These are phyloP conservation scores for Poecile atricapillus DNA, from an alignment of 2,113 vertebrate species.

Conservation along the genomic window DNA sequence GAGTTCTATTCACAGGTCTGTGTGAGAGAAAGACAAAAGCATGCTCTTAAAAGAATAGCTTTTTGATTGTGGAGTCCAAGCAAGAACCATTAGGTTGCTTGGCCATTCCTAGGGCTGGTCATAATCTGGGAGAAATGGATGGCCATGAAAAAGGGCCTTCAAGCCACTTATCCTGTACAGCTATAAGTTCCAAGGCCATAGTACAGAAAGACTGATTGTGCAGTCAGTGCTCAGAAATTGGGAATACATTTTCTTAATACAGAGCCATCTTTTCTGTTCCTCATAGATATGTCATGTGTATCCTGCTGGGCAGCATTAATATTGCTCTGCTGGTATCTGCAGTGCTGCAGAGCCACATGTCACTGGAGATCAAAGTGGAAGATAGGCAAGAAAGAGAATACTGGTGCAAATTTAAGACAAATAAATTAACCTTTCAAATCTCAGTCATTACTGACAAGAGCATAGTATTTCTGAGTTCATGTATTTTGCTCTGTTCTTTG, in stretches of 20 bases:
- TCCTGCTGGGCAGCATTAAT: not conserved
- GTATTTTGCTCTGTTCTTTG: not conserved
- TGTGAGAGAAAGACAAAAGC: not conserved
- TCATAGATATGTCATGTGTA: accelerated
- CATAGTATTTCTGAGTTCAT: accelerated
- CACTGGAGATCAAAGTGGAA: not conserved
- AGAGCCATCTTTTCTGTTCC: not conserved
- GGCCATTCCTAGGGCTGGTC: not conserved
- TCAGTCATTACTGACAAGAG: not conserved
- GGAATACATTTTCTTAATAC: not conserved
- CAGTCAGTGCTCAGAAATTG: not conserved
- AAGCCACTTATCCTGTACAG: not conserved
- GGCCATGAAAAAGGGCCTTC: not conserved
- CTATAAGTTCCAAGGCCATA: not conserved
- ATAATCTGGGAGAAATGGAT: not conserved
- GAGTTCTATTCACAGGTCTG: not conserved
- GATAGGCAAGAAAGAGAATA: not conserved
- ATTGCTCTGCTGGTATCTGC: not conserved
- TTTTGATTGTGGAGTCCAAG: not conserved
- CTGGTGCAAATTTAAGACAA: not conserved
- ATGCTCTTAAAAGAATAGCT: not conserved
- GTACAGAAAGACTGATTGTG: not conserved
- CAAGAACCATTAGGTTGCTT: not conserved
- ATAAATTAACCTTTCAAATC: not conserved
- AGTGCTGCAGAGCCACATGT: not conserved